These are phyloP conservation scores for Drosophila watanabei DNA, from an alignment of 1,140 invertebrate species.

Conservation along the genomic window DNA sequence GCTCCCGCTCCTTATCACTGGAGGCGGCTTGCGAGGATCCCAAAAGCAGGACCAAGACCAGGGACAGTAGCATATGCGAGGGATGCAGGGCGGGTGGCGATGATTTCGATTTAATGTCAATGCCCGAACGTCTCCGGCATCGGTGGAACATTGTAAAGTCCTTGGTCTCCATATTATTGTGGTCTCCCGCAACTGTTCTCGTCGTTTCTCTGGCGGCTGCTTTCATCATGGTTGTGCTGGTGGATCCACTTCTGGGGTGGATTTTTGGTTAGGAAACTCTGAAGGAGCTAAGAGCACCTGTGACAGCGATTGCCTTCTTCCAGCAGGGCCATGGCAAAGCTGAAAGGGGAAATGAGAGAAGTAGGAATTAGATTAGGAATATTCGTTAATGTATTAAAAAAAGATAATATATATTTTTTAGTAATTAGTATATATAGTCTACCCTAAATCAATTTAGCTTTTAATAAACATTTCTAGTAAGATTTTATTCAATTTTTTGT, in stretches of 20 bases:
- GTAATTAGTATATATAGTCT: too few relatives aligned
- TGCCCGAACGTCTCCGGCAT: slow-evolving; percentile 58
- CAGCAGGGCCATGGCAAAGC: slow-evolving; percentile 38
- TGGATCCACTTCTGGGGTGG: slow-evolving; percentile 16
- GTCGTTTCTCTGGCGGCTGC: slow-evolving; percentile 19
- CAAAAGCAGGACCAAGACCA: slow-evolving; percentile 33
- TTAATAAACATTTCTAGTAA: too few relatives aligned
- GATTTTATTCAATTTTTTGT: too few relatives aligned
- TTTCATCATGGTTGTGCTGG: slow-evolving; percentile 16
- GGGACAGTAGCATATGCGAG: slow-evolving; percentile 24
- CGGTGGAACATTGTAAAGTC: slow-evolving; percentile 69
- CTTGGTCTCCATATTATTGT: slow-evolving; percentile 30
- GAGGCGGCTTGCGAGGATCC: slow-evolving; percentile 10
- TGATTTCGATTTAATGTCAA: not conserved
- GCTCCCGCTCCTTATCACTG: slow-evolving; percentile 89
- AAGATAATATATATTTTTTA: too few relatives aligned
- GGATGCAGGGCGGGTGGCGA: slow-evolving; percentile 25
- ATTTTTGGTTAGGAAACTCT: slow-evolving; percentile 1
- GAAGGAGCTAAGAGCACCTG: slow-evolving; percentile 30
- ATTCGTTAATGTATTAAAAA: not conserved
- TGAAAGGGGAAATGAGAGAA: not conserved
- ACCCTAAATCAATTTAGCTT: too few relatives aligned
- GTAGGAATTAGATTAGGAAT: not conserved
- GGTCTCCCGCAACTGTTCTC: slow-evolving; percentile 14
- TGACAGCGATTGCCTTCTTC: slow-evolving; percentile 21